Base-by-base conservation (phyloP, 2,888 invertebrate genomes). In the Tenthredo amoena region DNA sequence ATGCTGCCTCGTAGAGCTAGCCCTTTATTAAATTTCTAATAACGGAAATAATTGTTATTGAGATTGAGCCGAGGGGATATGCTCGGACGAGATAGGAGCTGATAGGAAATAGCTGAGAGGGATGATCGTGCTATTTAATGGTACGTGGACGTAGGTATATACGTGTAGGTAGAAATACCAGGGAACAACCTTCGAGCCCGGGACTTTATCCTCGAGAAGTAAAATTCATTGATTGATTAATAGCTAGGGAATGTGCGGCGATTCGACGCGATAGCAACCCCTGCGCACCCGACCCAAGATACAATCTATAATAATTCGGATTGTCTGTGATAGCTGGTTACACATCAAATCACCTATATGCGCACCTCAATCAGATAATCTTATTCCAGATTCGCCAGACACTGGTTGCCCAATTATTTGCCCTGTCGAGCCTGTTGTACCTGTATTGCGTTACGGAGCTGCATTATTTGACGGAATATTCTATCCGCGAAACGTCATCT, bases 1-100 rank as follows among this genome's bases (percentile, higher is more conserved):
- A 71, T 40, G 71, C 77, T 79, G 84, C 47, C 86, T 76, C 21
- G 81, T 82, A 79, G 85, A 79, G 85, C 82, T 83, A 76, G 87
- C 87, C 91, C 90, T 92, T 91, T 91, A 92, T 92, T 91, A 92
- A 92, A 92, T 92, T 92, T 91, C 91, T 92, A 91, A 92, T 92
- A 92, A 92, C 90, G 91, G 90, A 91, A 91, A 92, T 92, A 91
- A 92, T 92, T 92, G 91, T 91, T 90, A 91, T 91, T 89, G 91
- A 90, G 90, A 91, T 89, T 88, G 43, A 71, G 85, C 65, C 76
- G 43, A 31, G 83, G 43, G 72, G 47, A 47, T 71, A 15, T 62
- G 40, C 65, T 79, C 77, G 65, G 77, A 58, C 26, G 10, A 81
- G 47, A 58, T 62, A 21, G 43, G 26, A 9, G 43, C 47, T 47